Conservation (phyloP, 2,113 vertebrate species). For the Macquaria ambigua region DNA sequence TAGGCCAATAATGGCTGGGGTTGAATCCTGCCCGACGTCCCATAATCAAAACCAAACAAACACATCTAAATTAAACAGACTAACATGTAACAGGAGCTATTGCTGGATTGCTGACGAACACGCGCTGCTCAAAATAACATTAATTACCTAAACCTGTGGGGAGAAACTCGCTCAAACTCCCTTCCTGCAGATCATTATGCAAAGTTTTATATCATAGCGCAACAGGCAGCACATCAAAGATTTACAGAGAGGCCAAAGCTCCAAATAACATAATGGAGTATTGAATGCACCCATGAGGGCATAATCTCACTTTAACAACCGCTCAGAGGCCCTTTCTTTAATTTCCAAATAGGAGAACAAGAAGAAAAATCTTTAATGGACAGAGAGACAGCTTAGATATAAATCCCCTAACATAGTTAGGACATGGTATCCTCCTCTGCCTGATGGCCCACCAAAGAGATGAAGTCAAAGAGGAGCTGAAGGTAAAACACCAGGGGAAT, state of each 20-base stretch:
- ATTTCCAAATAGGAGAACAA: conserved; percentile 8
- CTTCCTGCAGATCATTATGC: conserved; percentile 13
- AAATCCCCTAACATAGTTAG: not conserved
- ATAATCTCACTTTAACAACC: conserved; percentile 34
- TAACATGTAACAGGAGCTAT: conserved; percentile 39
- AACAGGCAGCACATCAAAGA: conserved; percentile 1
- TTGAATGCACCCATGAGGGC: conserved; percentile 6
- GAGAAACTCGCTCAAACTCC: not conserved
- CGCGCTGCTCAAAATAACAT: conserved; percentile 25
- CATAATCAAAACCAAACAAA: conserved; percentile 66
- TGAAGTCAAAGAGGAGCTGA: conserved; percentile 27
- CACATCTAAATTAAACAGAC: conserved; percentile 37
- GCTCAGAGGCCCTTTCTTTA: conserved; percentile 12
- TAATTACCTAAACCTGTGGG: conserved; percentile 29
- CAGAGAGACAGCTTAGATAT: not conserved
- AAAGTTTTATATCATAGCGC: conserved; percentile 11
- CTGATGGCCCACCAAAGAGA: conserved; percentile 15
- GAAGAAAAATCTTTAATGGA: not conserved
- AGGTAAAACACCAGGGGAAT: conserved; percentile 41
- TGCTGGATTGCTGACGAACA: conserved; percentile 10
- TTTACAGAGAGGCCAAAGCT: not conserved
- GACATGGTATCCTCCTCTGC: not conserved
- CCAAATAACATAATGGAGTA: conserved; percentile 7
- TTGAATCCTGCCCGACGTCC: conserved; percentile 13
- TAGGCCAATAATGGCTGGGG: conserved; percentile 7